Evolutionary conservation across 2,113 vertebrate species (phyloP).

Genomic region (Passer domesticus): DNA sequence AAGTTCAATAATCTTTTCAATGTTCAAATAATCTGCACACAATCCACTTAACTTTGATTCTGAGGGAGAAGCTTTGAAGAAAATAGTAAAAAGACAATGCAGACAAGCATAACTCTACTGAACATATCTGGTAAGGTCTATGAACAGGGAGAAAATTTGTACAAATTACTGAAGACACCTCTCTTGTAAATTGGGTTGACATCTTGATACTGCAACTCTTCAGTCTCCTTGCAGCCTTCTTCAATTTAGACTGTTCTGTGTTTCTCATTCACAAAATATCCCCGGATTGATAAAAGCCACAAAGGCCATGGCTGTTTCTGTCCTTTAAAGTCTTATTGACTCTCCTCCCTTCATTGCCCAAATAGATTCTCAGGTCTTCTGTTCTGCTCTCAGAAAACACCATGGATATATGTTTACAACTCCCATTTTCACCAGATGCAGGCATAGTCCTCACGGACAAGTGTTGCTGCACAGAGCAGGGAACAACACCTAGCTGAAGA

Average conservation of each 20-base stretch:
- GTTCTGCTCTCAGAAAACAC: not conserved
- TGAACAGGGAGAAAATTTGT: not conserved
- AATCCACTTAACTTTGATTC: not conserved
- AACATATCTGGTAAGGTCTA: not conserved
- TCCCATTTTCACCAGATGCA: not conserved
- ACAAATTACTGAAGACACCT: not conserved
- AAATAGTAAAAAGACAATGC: not conserved
- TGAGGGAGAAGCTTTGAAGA: not conserved
- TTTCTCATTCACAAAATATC: not conserved
- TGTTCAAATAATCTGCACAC: not conserved
- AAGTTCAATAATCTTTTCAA: not conserved
- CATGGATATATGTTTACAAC: not conserved
- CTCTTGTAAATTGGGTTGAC: not conserved
- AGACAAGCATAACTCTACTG: not conserved
- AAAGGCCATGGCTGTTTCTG: not conserved
- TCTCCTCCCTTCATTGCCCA: not conserved
- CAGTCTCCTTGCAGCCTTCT: not conserved
- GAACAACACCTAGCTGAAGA: not conserved
- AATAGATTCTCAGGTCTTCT: not conserved
- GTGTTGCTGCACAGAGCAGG: not conserved
- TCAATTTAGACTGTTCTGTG: not conserved
- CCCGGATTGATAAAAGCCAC: not conserved
- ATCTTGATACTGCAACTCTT: not conserved
- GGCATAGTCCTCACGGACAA: not conserved
- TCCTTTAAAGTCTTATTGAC: not conserved